Percentiles rank a stretch among this genome's conserved stretches.
phyloP scores from a whole-genome alignment of 2,888 invertebrate species.

The Perdita meconis region DNA sequence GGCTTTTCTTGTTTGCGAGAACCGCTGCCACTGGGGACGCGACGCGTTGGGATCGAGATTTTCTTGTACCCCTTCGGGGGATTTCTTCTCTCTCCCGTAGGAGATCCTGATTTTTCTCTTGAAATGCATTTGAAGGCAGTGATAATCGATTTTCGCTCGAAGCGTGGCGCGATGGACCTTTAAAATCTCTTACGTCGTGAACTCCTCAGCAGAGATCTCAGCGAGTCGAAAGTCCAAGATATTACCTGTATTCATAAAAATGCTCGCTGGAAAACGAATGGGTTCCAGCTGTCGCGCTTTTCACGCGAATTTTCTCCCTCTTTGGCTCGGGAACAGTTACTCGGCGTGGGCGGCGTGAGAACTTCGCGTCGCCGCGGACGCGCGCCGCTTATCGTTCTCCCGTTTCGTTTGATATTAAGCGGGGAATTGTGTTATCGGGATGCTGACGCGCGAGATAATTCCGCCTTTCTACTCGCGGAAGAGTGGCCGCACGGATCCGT shows the following conservation, averaged over 20 bases:
- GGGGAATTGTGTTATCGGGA: conserved; percentile 34
- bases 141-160: too few species aligned
- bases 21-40: neutral
- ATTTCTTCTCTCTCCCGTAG: neutral
- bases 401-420: conserved; percentile 20
- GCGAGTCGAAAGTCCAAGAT: too few species aligned
- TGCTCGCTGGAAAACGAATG: too few species aligned
- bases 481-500: neutral
- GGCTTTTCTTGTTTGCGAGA: neutral
- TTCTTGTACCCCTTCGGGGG: neutral
- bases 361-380: conserved; percentile 25
- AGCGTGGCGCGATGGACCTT: too few species aligned
- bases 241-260: too few species aligned
- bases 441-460: conserved; percentile 27
- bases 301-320: neutral
- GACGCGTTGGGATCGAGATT: conserved; percentile 2
- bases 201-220: too few species aligned
- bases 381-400: conserved; percentile 27
- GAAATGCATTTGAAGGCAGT: too few species aligned
- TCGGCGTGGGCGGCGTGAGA: conserved; percentile 46
- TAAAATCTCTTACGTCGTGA: too few species aligned
- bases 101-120: too few species aligned
- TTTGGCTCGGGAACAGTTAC: conserved; percentile 12
- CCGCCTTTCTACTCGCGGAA: conserved; percentile 30
- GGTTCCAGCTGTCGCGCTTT: neutral